Percentiles rank a stretch among this genome's conserved stretches.
Evolutionary conservation across 1,140 invertebrate species (phyloP).

Genomic region (Acromyrmex echinatior): DNA sequence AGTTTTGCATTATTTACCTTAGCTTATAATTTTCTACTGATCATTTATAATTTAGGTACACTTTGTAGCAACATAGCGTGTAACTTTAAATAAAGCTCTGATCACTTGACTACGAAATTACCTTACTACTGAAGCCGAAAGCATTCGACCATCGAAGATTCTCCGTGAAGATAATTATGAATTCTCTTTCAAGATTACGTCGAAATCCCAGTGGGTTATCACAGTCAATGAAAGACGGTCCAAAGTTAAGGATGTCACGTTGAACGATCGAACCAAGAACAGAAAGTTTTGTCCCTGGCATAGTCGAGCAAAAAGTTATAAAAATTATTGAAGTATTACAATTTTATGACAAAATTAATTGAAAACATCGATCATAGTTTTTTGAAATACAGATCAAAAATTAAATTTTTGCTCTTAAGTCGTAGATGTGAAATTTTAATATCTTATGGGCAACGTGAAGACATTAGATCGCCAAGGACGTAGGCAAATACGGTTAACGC

Average conservation of each 20-base stretch:
- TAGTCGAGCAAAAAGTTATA: neutral
- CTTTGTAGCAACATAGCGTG: neutral
- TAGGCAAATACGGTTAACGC: slow-evolving; percentile 84
- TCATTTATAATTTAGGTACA: slow-evolving; percentile 12
- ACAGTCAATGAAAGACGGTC: slow-evolving; percentile 77
- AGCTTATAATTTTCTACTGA: slow-evolving; percentile 2
- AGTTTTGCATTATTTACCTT: neutral
- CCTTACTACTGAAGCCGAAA: slow-evolving; percentile 19
- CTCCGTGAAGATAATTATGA: slow-evolving; percentile 75
- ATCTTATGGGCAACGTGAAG: slow-evolving; percentile 63
- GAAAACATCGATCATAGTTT: neutral
- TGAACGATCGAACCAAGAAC: slow-evolving; percentile 60
- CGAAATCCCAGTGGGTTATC: slow-evolving; percentile 70
- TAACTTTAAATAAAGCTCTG: slow-evolving; percentile 15
- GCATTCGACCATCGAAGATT: slow-evolving; percentile 59
- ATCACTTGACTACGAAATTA: slow-evolving; percentile 54
- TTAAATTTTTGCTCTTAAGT: too few species aligned
- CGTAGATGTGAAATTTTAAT: slow-evolving; percentile 67
- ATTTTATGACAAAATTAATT: neutral
- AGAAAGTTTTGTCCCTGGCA: slow-evolving; percentile 76
- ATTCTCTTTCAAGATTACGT: slow-evolving; percentile 77
- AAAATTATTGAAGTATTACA: neutral
- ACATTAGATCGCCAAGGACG: slow-evolving; percentile 77
- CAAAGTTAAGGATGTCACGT: slow-evolving; percentile 67
- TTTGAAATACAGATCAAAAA: too few species aligned